Evolutionary conservation across 2,888 invertebrate species (phyloP), one percentile per base, ranked within the genome.

Genomic region (Sarcophaga subvicina): DNA sequence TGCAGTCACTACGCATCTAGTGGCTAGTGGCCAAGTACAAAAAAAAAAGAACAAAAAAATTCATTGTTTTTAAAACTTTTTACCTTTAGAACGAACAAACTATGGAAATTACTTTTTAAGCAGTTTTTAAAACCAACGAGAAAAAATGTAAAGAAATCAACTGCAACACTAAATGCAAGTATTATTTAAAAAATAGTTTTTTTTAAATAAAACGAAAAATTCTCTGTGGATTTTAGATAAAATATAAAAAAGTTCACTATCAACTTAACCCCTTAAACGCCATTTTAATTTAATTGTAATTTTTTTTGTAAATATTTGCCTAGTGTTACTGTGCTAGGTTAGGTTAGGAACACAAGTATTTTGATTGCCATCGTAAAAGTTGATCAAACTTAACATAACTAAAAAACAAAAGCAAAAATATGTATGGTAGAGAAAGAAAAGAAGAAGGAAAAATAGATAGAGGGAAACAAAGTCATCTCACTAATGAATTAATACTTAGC

Each of bases 91-190:
- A 37, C 8, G 37, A 37, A 37, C 37, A 37, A 17, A 83, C 73
- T 79, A 83, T 69, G 69, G 11, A 75, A 83, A 83, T 73, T 64
- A 75, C 77, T 79, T 79, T 73, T 83, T 62, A 75, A 79, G 59
- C 54, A 60, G 63, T 75, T 59, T 67, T 59, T 17, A 20, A 47
- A 37, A 37, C 37, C n/a, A 62, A 12, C 20, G 10, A 59, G 59
- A 11, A 66, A 64, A 47, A 70, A 27, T 4, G 27, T 5, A 37
- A 62, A 64, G 14, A 27, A 64, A 62, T 17, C 37, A 54, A 54
- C 73, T 45, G 62, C 63, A 63, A 11, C 27, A 45, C 63, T 0
- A n/a, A 63, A 75, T n/a, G 11, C 25, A 49, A 49, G 4, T 49
- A 49, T 14, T 49, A 49, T 49, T 49, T 49, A 49, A 14, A 54